Evolutionary conservation across 2,797 vertebrate species (phyloP).

Genomic region (Arnoldichthys spilopterus): DNA sequence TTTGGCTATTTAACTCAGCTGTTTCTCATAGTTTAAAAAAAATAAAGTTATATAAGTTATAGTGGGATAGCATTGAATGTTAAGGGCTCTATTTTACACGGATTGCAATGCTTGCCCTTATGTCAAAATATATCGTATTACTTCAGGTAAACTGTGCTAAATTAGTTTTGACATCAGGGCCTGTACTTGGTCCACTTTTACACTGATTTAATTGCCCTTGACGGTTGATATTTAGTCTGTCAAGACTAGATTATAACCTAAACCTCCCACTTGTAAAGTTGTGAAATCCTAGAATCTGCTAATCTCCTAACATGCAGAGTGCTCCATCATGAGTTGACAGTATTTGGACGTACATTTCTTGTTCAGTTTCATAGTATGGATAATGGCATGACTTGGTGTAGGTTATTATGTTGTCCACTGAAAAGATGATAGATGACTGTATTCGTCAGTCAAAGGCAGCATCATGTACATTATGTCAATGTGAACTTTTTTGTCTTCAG

Average conservation of each 20-base stretch:
- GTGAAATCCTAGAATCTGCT: conserved; percentile 32
- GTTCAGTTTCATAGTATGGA: conserved; percentile 32
- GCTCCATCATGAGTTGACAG: conserved; percentile 29
- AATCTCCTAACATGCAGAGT: conserved; percentile 27
- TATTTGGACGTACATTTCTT: conserved; percentile 38
- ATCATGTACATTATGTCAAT: conserved; percentile 31
- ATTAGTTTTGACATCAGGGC: conserved; percentile 42
- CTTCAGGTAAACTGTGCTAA: conserved; percentile 48
- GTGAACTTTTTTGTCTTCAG: conserved; percentile 31
- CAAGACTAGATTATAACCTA: conserved; percentile 23
- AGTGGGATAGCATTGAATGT: conserved; percentile 50
- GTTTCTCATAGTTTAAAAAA: conserved; percentile 27
- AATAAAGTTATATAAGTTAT: conserved; percentile 38
- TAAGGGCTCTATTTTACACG: conserved; percentile 54
- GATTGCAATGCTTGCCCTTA: conserved; percentile 33
- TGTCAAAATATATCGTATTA: conserved; percentile 36
- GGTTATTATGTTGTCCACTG: conserved; percentile 31
- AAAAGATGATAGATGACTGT: conserved; percentile 18
- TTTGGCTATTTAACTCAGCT: conserved; percentile 51
- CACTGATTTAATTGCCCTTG: conserved; percentile 38
- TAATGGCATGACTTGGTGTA: conserved; percentile 43
- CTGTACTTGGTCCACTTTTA: conserved; percentile 46
- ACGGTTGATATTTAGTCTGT: conserved; percentile 31
- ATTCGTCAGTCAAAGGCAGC: conserved; percentile 17
- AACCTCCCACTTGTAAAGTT: conserved; percentile 14